Conservation (phyloP, 2,888 invertebrate genomes). For the Enchytraeus crypticus region DNA sequence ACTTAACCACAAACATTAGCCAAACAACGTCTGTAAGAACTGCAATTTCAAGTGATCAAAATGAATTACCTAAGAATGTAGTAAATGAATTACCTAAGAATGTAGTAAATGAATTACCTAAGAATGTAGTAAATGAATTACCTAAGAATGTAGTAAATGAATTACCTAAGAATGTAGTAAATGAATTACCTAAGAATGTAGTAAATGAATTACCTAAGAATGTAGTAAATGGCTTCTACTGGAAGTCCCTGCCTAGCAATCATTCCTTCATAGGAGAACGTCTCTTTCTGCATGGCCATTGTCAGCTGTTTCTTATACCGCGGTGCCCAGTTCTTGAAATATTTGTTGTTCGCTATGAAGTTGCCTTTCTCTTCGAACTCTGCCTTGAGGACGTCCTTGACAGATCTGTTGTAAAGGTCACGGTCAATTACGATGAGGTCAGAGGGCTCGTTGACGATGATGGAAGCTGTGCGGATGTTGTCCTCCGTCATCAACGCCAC, state of each 20-base stretch:
- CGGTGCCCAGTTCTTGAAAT: constrained; percentile 42
- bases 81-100: no score
- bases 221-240: constrained; percentile 41
- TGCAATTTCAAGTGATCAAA: no score
- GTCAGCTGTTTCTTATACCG: constrained; percentile 45
- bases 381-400: constrained; percentile 38
- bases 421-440: constrained; percentile 44
- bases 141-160: no score
- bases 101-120: no score
- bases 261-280: constrained; percentile 36
- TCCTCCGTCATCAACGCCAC: constrained; percentile 44
- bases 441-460: constrained; percentile 41
- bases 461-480: constrained; percentile 44
- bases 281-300: constrained; percentile 45
- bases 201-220: constrained; percentile 37
- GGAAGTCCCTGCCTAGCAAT: constrained; percentile 40
- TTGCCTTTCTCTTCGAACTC: constrained; percentile 43
- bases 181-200: constrained; percentile 37
- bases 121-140: no score
- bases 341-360: constrained; percentile 41
- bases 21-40: no score
- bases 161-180: no score
- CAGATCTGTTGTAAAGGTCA: constrained; percentile 43
- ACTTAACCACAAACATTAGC: no score
- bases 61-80: no score